These are phyloP conservation scores for Stegodyphus mimosarum DNA, from an alignment of 1,140 invertebrate genomes.

Conservation along the genomic window DNA sequence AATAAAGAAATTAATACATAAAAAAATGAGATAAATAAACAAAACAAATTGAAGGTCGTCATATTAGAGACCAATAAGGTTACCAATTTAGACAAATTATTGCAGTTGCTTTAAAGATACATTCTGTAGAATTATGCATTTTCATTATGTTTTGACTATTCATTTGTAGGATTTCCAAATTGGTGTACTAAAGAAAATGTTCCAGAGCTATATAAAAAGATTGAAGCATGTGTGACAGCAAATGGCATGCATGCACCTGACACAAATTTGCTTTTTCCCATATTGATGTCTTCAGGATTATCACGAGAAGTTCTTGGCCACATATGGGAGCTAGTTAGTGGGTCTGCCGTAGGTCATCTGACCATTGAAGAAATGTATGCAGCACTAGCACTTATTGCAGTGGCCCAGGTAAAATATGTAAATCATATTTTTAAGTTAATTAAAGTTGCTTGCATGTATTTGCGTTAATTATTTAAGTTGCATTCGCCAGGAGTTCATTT, in stretches of 20 bases:
- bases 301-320: conserved; percentile 73
- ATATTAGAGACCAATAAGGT: no score
- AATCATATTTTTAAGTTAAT: background rate
- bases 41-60: no score
- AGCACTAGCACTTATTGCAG: conserved; percentile 74
- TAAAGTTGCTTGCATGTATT: background rate
- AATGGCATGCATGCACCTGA: conserved; percentile 70
- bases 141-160: no score
- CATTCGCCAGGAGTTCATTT: no score
- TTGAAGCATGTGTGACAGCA: conserved; percentile 36
- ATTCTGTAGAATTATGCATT: no score
- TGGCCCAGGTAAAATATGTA: conserved; percentile 71
- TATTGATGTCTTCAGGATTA: conserved; percentile 75
- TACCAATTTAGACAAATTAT: no score
- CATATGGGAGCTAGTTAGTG: conserved; percentile 76
- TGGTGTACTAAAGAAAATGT: conserved; percentile 52
- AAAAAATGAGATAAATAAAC: no score
- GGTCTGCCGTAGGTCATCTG: conserved; percentile 74
- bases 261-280: conserved; percentile 74
- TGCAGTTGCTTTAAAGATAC: no score
- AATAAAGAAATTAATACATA: no score
- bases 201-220: conserved; percentile 36
- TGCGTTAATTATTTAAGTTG: background rate
- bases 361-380: conserved; percentile 74
- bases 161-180: conserved; percentile 39